These are phyloP conservation scores for Paratrypauchen microcephalus DNA, from an alignment of 2,797 vertebrate genomes.

Conservation along the genomic window DNA sequence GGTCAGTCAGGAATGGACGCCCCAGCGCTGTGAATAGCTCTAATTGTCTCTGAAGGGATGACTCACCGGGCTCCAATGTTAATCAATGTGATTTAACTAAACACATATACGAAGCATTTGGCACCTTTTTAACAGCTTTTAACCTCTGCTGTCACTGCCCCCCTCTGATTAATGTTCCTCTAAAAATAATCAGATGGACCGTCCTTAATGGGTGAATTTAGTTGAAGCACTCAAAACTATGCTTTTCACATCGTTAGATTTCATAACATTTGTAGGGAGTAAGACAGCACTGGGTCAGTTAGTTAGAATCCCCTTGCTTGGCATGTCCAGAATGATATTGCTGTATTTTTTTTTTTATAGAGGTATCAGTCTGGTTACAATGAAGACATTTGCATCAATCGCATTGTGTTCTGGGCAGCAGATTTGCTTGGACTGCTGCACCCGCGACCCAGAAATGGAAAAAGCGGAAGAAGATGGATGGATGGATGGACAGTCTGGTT, in stretches of 20 bases:
- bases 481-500: too few relatives aligned
- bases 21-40: constrained; percentile 33
- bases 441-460: too few relatives aligned
- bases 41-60: constrained; percentile 53
- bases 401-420: too few relatives aligned
- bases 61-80: constrained; percentile 60
- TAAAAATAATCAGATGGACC: background rate
- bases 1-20: constrained; percentile 23
- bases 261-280: too few relatives aligned
- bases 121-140: constrained; percentile 12
- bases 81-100: constrained; percentile 51
- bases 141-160: constrained; percentile 23
- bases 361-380: too few relatives aligned
- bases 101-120: constrained; percentile 37
- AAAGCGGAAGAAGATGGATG: too few relatives aligned
- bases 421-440: too few relatives aligned
- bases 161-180: background rate
- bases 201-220: background rate
- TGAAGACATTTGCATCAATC: too few relatives aligned
- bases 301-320: background rate
- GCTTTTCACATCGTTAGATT: background rate
- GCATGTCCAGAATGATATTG: too few relatives aligned
- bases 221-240: background rate
- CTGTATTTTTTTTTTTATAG: too few relatives aligned
- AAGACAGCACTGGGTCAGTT: background rate